Percentiles rank a stretch among this genome's conserved stretches.
Conservation (phyloP, 2,113 vertebrate genomes). For the Sapayoa aenigma region DNA sequence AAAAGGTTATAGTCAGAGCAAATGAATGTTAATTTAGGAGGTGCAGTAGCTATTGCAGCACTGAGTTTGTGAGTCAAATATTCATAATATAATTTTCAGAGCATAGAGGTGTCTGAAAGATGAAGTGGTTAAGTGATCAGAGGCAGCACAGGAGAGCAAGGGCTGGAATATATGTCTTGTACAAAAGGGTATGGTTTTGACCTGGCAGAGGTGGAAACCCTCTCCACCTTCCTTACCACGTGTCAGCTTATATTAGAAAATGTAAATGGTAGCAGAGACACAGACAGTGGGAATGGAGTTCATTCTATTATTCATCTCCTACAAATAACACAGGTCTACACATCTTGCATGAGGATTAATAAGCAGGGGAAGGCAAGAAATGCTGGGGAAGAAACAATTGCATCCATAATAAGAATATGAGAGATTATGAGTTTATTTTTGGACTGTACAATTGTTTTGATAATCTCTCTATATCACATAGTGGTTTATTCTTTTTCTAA, state of each 20-base stretch:
- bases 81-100: not conserved
- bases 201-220: not conserved
- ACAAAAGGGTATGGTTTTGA: not conserved
- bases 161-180: not conserved
- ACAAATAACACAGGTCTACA: not conserved
- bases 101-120: not conserved
- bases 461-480: accelerated
- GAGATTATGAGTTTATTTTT: not conserved
- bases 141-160: not conserved
- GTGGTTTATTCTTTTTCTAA: not conserved
- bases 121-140: not conserved
- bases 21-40: not conserved
- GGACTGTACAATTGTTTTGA: not conserved
- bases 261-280: not conserved
- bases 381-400: not conserved
- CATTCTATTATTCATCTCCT: not conserved
- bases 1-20: not conserved
- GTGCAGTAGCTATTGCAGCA: not conserved
- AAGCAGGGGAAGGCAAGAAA: not conserved
- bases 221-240: not conserved
- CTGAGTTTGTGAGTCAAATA: not conserved
- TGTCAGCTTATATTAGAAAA: not conserved
- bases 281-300: not conserved
- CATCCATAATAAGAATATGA: not conserved
- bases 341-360: not conserved